A percentile compares a stretch with the other conserved stretches of the same genome.
These are phyloP conservation scores for Homarus gammarus DNA, from an alignment of 2,888 invertebrate genomes.

Conservation along the genomic window DNA sequence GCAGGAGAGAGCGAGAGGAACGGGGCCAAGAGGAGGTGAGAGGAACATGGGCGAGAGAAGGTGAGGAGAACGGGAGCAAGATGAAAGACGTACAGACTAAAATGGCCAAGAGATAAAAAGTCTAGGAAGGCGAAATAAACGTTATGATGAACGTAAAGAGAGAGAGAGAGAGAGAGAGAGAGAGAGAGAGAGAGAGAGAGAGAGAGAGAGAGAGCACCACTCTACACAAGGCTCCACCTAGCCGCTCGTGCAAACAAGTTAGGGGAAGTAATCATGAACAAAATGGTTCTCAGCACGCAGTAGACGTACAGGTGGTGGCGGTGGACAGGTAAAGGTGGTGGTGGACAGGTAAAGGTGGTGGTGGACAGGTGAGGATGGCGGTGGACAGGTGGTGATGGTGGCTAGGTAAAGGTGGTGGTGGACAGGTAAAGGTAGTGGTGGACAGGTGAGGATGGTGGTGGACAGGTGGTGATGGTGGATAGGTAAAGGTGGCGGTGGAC, in stretches of 20 bases:
- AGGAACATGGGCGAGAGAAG: too few relatives aligned
- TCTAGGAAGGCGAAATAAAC: background rate
- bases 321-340: background rate
- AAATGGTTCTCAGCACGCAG: slow-evolving; percentile 22
- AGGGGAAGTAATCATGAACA: slow-evolving; percentile 21
- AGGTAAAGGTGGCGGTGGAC: too few relatives aligned
- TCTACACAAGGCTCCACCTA: background rate
- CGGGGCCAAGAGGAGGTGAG: too few relatives aligned
- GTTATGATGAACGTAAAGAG: background rate
- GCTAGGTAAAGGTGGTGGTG: too few relatives aligned
- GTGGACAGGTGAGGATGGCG: background rate
- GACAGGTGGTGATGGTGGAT: too few relatives aligned
- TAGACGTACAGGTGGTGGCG: background rate
- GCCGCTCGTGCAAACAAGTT: slow-evolving; percentile 20
- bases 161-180: slow-evolving; percentile 40
- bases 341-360: background rate
- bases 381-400: too few relatives aligned
- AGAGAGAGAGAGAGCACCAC: slow-evolving; percentile 13
- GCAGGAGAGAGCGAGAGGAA: too few relatives aligned
- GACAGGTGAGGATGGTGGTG: too few relatives aligned
- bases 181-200: slow-evolving; percentile 38
- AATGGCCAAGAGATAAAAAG: too few relatives aligned
- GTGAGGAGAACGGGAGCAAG: too few relatives aligned
- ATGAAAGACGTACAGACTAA: too few relatives aligned
- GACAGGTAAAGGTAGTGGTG: too few relatives aligned